Conservation (phyloP, 2,113 vertebrate genomes). For the Sclerurus mexicanus region DNA sequence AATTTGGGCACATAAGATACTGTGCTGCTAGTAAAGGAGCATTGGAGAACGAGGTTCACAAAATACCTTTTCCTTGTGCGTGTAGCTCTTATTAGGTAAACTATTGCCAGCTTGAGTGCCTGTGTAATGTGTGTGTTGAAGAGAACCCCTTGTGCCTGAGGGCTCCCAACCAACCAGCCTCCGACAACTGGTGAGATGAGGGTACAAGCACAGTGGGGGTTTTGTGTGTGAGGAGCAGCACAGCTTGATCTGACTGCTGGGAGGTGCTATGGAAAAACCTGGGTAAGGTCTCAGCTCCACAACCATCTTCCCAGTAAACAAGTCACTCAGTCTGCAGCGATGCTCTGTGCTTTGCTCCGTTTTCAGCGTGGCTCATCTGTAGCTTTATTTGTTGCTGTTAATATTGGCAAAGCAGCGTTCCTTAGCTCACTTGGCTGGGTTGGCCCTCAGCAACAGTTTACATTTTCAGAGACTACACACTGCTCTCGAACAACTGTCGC, state of each 20-base stretch:
- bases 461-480: not conserved
- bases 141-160: not conserved
- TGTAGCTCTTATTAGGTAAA: not conserved
- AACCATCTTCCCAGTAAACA: not conserved
- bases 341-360: not conserved
- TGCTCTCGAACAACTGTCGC: not conserved
- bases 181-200: not conserved
- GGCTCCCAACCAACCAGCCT: not conserved
- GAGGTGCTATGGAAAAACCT: not conserved
- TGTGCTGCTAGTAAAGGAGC: not conserved
- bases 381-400: not conserved
- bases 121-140: not conserved
- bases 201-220: not conserved
- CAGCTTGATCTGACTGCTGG: not conserved
- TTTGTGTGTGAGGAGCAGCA: not conserved
- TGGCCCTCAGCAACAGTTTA: not conserved
- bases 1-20: not conserved
- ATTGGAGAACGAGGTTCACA: not conserved
- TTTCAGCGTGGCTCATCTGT: not conserved
- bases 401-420: not conserved
- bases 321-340: accelerated
- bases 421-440: not conserved
- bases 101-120: not conserved
- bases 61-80: not conserved
- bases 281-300: not conserved